Evolutionary conservation across 37 sponge, comb jelly and placozoan genomes (phyloP).

Genomic region (Cladorhizidae sp.): DNA sequence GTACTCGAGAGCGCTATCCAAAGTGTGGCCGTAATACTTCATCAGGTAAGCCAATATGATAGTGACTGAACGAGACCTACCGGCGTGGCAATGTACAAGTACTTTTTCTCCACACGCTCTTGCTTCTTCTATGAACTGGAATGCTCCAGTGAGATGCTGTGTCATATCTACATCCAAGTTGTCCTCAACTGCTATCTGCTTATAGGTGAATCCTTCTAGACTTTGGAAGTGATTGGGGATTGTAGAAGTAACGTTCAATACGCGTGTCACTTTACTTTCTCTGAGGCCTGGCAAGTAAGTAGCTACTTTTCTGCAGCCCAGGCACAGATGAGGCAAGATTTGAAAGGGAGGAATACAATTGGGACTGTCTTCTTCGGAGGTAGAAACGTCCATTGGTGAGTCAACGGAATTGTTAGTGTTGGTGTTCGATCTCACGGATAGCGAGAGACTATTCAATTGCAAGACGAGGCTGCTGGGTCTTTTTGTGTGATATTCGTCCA

Average conservation of each 20-base stretch:
- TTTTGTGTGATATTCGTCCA: conserved; percentile 12
- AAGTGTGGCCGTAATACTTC: conserved; percentile 62
- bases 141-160: conserved; percentile 69
- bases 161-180: conserved; percentile 68
- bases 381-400: conserved; percentile 19
- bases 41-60: conserved; percentile 89
- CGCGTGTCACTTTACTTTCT: conserved; percentile 19
- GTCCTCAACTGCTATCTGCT: conserved; percentile 88
- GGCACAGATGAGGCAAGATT: conserved; percentile 69
- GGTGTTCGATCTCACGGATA: neutral
- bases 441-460: conserved; percentile 35
- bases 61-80: conserved; percentile 88
- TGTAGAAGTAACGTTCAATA: conserved; percentile 72
- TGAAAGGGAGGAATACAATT: conserved; percentile 18
- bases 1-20: conserved; percentile 82
- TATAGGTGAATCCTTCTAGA: conserved; percentile 58
- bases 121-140: conserved; percentile 86
- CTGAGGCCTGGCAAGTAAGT: conserved; percentile 17
- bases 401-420: neutral
- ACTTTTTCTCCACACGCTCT: conserved; percentile 61
- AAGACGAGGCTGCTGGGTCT: conserved; percentile 61
- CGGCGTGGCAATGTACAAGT: conserved; percentile 91
- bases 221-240: conserved; percentile 32
- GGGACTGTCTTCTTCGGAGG: conserved; percentile 17
- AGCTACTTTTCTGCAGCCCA: conserved; percentile 67